Conservation (phyloP, 2,797 vertebrate species). For the Hippocampus kuda region DNA sequence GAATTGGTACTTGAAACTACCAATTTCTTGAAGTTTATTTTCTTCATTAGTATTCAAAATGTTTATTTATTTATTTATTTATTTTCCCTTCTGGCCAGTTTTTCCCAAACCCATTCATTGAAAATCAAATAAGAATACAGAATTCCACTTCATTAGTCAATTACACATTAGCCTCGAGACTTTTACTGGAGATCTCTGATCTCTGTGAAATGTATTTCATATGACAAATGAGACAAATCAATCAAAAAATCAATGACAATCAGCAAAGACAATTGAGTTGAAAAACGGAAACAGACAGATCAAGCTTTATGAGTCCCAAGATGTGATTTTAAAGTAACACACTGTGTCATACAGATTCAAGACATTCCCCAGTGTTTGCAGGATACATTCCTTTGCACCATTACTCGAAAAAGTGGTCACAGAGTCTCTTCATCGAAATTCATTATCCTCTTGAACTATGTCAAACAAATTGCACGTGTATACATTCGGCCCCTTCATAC, state of each 20-base stretch:
- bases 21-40: neutral
- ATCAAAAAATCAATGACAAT: constrained; percentile 26
- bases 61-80: neutral
- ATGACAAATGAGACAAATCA: constrained; percentile 34
- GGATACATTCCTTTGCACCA: neutral
- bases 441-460: constrained; percentile 1
- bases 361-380: neutral
- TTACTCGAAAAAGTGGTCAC: neutral
- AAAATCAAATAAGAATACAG: constrained; percentile 45
- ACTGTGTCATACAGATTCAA: too few relatives aligned
- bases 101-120: constrained; percentile 48
- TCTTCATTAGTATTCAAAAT: neutral
- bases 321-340: neutral
- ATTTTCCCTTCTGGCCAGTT: neutral
- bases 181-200: constrained; percentile 39
- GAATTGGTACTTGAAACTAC: neutral
- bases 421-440: neutral
- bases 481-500: too few relatives aligned
- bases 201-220: constrained; percentile 49
- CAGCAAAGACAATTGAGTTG: constrained; percentile 27
- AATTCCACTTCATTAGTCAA: constrained; percentile 40
- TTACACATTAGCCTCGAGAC: constrained; percentile 25
- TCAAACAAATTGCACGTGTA: neutral
- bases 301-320: neutral
- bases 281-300: constrained; percentile 17